Conservation (phyloP, 2,888 invertebrate species). For the Brachyptera risi region DNA sequence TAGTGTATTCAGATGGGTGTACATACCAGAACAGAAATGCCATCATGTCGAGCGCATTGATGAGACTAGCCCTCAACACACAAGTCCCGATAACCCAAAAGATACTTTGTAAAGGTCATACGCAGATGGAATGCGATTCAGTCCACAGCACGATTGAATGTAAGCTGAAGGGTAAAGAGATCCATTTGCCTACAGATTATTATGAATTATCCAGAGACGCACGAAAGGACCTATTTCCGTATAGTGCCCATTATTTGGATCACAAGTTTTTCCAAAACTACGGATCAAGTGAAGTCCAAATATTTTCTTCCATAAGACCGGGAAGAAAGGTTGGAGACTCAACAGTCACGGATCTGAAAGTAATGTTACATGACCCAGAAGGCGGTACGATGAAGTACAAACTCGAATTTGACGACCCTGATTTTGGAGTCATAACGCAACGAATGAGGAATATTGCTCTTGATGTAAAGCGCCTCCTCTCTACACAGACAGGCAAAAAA, state of each 20-base stretch:
- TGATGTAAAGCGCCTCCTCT: slow-evolving; percentile 1
- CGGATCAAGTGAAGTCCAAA: slow-evolving; percentile 18
- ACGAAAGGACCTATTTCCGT: slow-evolving; percentile 27
- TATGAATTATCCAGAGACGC: slow-evolving; percentile 34
- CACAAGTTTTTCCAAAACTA: not conserved
- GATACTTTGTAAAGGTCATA: no score
- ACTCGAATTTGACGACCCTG: slow-evolving; percentile 15
- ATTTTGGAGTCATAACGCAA: not conserved
- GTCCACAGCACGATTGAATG: no score
- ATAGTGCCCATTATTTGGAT: slow-evolving; percentile 28
- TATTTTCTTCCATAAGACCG: slow-evolving; percentile 32
- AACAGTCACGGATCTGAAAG: slow-evolving; percentile 31
- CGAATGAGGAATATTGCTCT: not conserved
- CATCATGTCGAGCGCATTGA: no score
- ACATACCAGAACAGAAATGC: no score
- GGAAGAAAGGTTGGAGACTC: slow-evolving; percentile 28
- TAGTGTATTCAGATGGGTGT: no score
- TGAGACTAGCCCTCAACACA: no score
- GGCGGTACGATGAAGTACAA: slow-evolving; percentile 29
- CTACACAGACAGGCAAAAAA: slow-evolving; percentile 4
- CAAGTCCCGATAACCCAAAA: no score
- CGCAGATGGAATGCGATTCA: no score
- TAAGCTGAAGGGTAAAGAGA: no score
- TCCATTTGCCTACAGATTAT: no score
- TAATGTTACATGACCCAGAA: slow-evolving; percentile 28